Evolutionary conservation across 2,113 vertebrate species (phyloP).

Genomic region (Potamarius usumacintae): DNA sequence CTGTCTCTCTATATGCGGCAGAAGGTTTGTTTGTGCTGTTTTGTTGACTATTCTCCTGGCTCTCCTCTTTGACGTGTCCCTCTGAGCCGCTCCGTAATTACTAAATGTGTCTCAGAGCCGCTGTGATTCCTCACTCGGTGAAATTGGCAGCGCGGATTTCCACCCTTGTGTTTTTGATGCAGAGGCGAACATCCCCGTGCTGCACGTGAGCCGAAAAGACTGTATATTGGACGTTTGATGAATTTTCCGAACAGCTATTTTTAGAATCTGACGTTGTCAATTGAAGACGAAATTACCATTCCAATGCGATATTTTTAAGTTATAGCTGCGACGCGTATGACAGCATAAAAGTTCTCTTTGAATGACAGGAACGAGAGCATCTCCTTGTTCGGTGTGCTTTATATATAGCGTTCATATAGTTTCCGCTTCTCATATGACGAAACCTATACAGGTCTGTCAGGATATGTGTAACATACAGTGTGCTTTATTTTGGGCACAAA

Average conservation of each 20-base stretch:
- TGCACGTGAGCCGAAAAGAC: neutral
- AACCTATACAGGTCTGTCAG: conserved; percentile 19
- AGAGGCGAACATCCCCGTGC: conserved; percentile 19
- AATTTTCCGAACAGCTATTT: neutral
- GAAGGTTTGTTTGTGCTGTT: conserved; percentile 53
- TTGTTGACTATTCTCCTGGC: conserved; percentile 46
- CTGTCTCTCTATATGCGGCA: conserved; percentile 27
- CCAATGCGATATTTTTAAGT: neutral
- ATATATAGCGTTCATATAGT: conserved; percentile 10
- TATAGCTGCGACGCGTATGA: neutral
- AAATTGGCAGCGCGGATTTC: conserved; percentile 8
- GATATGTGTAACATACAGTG: neutral
- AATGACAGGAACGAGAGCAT: neutral
- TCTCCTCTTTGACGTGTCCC: conserved; percentile 34
- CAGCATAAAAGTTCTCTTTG: neutral
- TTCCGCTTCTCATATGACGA: conserved; percentile 4
- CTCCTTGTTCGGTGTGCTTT: neutral
- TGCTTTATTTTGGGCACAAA: conserved; percentile 4
- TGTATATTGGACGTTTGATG: neutral
- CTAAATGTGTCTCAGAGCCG: conserved; percentile 40
- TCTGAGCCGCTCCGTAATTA: conserved; percentile 45
- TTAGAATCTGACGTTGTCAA: too few relatives aligned
- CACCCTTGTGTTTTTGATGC: conserved; percentile 18
- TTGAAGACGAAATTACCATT: neutral
- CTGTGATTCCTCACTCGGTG: conserved; percentile 22